Evolutionary conservation across 1,140 invertebrate species (phyloP), one percentile per base, ranked within the genome.

Genomic region (Cydia pomonella): DNA sequence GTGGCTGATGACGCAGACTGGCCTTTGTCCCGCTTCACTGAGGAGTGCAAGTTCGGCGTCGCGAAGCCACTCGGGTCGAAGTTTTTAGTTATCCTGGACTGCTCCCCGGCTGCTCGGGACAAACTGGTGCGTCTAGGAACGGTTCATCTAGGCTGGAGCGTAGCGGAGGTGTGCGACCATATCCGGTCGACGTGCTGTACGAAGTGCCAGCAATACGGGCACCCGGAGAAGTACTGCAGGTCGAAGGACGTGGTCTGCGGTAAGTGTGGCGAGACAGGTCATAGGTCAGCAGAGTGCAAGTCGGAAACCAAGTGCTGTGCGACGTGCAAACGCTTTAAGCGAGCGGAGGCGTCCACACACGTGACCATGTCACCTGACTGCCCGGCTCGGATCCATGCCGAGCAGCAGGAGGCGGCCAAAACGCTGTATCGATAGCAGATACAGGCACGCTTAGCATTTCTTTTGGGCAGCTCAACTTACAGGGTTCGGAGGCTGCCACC

Each of bases 151-250:
- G 79, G 75, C 0, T 81, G 79, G 83, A 73, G 78, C 10, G 73
- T 13, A 10, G 62, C 23, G 0, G 64, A 78, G 16, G 76, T 79
- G 0, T 72, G 33, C 16, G 80, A 84, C 50, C 72, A 75, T 10
- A 29, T 82, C 0, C 5, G 64, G 13, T 64, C 73, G 2, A 80
- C 80, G 13, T 84, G 81, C 72, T 82, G 81, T 63, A 76, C 13
- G 2, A 80, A 78, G 64, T 82, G 84, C 74, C 82, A 85, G 21
- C 77, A 78, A 23, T 84, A 81, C 18, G 82, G 80, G 3, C 83
- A 85, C 76, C 78, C 79, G 0, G 83, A 77, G 25, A 82, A 82
- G 23, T 75, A 53, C 73, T 83, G 82, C 69, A 27, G 78, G 7
- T 50, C 80, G 0, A 50, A 25, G 33, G 73, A 73, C 16, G 23